These are phyloP conservation scores for Valencia hispanica DNA, from an alignment of 2,797 vertebrate genomes.

Conservation along the genomic window DNA sequence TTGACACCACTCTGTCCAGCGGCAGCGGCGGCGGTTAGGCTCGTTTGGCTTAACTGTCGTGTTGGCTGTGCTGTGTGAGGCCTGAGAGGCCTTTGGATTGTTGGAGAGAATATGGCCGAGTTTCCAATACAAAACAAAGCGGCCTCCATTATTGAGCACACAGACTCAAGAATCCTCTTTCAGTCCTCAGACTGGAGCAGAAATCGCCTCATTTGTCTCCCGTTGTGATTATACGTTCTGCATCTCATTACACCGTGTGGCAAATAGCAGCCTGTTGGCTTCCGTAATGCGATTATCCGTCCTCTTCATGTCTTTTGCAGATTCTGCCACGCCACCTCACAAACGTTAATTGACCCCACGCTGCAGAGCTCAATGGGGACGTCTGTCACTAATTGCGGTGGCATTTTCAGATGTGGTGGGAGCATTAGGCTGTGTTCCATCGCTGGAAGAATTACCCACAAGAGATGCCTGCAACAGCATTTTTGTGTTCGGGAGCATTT, in stretches of 20 bases:
- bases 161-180: slow-evolving; percentile 6
- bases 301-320: slow-evolving; percentile 42
- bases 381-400: slow-evolving; percentile 57
- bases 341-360: slow-evolving; percentile 54
- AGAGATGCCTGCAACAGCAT: slow-evolving; percentile 13
- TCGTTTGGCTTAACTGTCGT: neutral
- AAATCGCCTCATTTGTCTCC: slow-evolving; percentile 19
- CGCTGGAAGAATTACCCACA: slow-evolving; percentile 28
- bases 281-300: slow-evolving; percentile 58
- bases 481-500: slow-evolving; percentile 6
- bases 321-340: slow-evolving; percentile 34
- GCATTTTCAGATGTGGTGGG: slow-evolving; percentile 51
- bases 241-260: slow-evolving; percentile 39
- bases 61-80: neutral
- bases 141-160: slow-evolving; percentile 4
- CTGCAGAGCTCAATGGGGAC: slow-evolving; percentile 52
- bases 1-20: slow-evolving; percentile 27
- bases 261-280: slow-evolving; percentile 32
- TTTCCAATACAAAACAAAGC: slow-evolving; percentile 14
- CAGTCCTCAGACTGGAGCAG: slow-evolving; percentile 10
- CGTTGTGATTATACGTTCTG: slow-evolving; percentile 11
- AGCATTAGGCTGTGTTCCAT: slow-evolving; percentile 51
- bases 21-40: neutral
- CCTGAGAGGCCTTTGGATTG: slow-evolving; percentile 7
- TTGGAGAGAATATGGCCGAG: slow-evolving; percentile 6